Percentiles rank a stretch among this genome's conserved stretches.
phyloP scores from a whole-genome alignment of 1,140 invertebrate species.

The Drosophila tristis region DNA sequence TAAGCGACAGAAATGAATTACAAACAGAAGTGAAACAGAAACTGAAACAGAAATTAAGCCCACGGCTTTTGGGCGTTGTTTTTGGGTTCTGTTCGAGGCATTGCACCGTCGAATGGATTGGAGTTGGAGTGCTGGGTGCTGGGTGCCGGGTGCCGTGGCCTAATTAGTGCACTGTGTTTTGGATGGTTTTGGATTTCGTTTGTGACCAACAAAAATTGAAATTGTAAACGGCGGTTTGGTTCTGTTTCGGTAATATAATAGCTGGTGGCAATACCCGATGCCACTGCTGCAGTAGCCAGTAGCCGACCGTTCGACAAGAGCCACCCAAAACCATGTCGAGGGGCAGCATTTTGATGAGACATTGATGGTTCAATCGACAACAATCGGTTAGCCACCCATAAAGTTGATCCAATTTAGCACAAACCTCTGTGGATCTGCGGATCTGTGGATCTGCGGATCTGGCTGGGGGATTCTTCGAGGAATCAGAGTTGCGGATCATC shows the following conservation, averaged over 20 bases:
- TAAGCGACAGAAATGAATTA: slow-evolving; percentile 58
- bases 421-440: slow-evolving; percentile 59
- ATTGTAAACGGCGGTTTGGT: slow-evolving; percentile 35
- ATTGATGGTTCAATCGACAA: slow-evolving; percentile 78
- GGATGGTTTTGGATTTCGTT: slow-evolving; percentile 64
- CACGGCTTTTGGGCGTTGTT: slow-evolving; percentile 55
- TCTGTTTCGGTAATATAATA: slow-evolving; percentile 43
- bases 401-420: slow-evolving; percentile 74
- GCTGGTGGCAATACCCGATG: slow-evolving; percentile 3
- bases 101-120: slow-evolving; percentile 64
- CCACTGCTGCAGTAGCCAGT: neutral
- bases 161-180: slow-evolving; percentile 13
- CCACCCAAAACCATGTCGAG: slow-evolving; percentile 31
- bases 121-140: slow-evolving; percentile 3
- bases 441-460: slow-evolving; percentile 37
- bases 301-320: neutral
- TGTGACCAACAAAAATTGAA: slow-evolving; percentile 32
- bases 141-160: neutral
- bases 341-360: slow-evolving; percentile 69
- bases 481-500: slow-evolving; percentile 13
- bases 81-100: slow-evolving; percentile 3
- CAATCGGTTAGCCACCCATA: slow-evolving; percentile 66
- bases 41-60: slow-evolving; percentile 55
- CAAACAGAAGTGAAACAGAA: slow-evolving; percentile 47
- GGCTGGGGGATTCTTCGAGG: neutral